Percentiles rank a stretch among this genome's conserved stretches.
phyloP scores from a whole-genome alignment of 2,888 invertebrate species.

The Drosophila borborema region DNA sequence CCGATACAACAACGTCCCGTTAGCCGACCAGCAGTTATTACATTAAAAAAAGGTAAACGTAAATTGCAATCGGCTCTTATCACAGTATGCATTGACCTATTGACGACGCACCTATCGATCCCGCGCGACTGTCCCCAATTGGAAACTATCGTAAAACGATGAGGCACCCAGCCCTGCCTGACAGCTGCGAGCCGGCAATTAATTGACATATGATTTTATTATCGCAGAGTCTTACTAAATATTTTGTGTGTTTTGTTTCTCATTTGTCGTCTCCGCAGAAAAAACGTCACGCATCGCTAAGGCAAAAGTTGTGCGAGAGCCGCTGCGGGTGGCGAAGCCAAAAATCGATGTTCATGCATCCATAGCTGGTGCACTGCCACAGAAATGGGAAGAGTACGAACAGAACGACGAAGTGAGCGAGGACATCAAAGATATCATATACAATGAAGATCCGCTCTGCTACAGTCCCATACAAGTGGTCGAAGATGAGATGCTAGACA shows the following conservation, averaged over 20 bases:
- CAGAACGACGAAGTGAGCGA: slow-evolving; percentile 68
- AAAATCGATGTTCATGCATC: slow-evolving; percentile 49
- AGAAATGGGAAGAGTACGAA: slow-evolving; percentile 73
- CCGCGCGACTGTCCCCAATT: slow-evolving; percentile 19
- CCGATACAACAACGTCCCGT: slow-evolving; percentile 53
- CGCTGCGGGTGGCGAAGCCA: slow-evolving; percentile 66
- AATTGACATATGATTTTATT: slow-evolving; percentile 21
- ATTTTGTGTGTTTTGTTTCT: neutral
- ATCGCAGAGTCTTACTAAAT: slow-evolving; percentile 16
- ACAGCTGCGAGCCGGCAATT: slow-evolving; percentile 45
- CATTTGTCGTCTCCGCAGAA: slow-evolving; percentile 43
- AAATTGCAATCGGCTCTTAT: slow-evolving; percentile 29
- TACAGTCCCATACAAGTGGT: slow-evolving; percentile 71
- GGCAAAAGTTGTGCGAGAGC: slow-evolving; percentile 56
- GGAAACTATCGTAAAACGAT: slow-evolving; percentile 41
- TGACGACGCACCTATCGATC: slow-evolving; percentile 56
- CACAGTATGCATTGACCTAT: slow-evolving; percentile 51
- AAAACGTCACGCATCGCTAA: slow-evolving; percentile 67
- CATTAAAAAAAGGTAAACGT: slow-evolving; percentile 65
- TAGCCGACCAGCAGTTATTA: slow-evolving; percentile 41
- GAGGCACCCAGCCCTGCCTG: slow-evolving; percentile 44
- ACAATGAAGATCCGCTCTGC: slow-evolving; percentile 69
- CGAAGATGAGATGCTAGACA: slow-evolving; percentile 64
- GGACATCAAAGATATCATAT: slow-evolving; percentile 70
- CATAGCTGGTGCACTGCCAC: slow-evolving; percentile 62